A percentile compares a stretch with the other conserved stretches of the same genome.
Conservation (phyloP, 2,113 vertebrate species). For the Ursus arctos region DNA sequence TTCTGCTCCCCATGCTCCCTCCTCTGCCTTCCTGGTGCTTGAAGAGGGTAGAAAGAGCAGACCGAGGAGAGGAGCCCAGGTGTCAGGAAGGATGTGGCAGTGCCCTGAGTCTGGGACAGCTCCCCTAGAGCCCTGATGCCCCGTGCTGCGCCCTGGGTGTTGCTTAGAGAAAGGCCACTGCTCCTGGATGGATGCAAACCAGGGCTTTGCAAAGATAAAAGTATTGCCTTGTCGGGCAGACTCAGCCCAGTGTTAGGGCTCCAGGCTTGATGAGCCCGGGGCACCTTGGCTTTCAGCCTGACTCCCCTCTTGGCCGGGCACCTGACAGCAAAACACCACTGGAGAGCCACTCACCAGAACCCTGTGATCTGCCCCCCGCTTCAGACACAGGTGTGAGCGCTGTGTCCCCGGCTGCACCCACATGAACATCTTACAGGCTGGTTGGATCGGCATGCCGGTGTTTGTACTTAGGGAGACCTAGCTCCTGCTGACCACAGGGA, state of each 20-base stretch:
- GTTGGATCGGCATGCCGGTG: background rate
- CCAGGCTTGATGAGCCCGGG: background rate
- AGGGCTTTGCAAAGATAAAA: background rate
- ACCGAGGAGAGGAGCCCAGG: background rate
- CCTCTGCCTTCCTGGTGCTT: background rate
- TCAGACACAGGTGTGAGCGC: background rate
- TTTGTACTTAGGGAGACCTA: background rate
- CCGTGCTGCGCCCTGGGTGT: background rate
- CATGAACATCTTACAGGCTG: accelerated
- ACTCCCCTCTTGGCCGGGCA: accelerated
- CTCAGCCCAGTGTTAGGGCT: background rate
- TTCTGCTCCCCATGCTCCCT: background rate
- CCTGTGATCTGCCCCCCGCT: background rate
- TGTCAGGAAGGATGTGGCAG: background rate
- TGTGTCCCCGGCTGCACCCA: background rate
- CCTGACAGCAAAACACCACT: no score
- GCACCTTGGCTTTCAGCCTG: background rate
- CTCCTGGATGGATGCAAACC: background rate
- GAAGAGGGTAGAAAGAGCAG: background rate
- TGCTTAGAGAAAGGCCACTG: background rate
- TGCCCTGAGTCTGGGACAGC: background rate
- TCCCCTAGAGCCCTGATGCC: background rate
- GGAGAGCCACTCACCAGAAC: accelerated
- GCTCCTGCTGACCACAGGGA: background rate
- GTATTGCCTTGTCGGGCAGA: accelerated